A percentile compares a stretch with the other conserved stretches of the same genome.
These are phyloP conservation scores for Esperia sulphurella DNA, from an alignment of 2,888 invertebrate genomes.

Conservation along the genomic window DNA sequence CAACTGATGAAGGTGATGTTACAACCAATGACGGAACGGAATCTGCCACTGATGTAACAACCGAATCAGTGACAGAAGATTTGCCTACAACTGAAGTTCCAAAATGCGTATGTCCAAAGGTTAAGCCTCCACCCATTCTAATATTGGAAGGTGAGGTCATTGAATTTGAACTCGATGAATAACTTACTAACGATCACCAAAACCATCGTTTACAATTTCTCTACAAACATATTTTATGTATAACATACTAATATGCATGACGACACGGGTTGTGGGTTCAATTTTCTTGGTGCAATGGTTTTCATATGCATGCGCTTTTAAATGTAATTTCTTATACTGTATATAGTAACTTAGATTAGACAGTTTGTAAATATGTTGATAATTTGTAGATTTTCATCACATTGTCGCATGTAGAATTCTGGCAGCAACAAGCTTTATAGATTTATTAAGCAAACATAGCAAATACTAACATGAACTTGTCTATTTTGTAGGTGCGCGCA, in stretches of 20 bases:
- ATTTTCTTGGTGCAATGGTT: constrained; percentile 20
- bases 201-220: constrained; percentile 44
- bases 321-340: not conserved
- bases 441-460: not conserved
- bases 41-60: constrained; percentile 37
- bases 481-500: constrained; percentile 85
- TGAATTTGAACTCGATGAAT: constrained; percentile 51
- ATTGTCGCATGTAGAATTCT: constrained; percentile 45
- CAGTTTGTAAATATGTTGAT: not conserved
- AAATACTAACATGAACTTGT: not conserved
- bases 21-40: constrained; percentile 26
- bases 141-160: constrained; percentile 90
- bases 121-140: constrained; percentile 83
- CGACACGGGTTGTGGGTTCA: constrained; percentile 20
- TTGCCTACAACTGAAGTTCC: constrained; percentile 39
- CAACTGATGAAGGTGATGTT: constrained; percentile 14
- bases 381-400: constrained; percentile 37
- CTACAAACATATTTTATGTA: constrained; percentile 27
- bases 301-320: constrained; percentile 42
- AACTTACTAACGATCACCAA: constrained; percentile 67
- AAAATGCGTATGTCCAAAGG: constrained; percentile 64
- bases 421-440: constrained; percentile 9
- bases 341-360: no score
- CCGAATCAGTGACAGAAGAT: constrained; percentile 34
- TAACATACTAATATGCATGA: constrained; percentile 63